Evolutionary conservation across 2,797 vertebrate genomes (phyloP).

Genomic region (Danio kyathit): DNA sequence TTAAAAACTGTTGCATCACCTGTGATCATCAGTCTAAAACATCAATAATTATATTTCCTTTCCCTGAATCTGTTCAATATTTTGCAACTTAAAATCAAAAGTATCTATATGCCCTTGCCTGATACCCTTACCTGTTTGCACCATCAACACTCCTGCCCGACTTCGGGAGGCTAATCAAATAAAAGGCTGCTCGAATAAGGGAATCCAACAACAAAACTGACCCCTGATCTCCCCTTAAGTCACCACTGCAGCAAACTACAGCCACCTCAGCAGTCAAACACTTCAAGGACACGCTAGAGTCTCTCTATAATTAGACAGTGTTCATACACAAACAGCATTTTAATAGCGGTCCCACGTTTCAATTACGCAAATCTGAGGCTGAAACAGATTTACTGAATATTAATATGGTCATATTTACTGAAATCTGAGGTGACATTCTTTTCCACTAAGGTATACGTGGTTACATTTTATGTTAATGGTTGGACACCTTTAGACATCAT

Average conservation of each 20-base stretch:
- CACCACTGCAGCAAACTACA: slow-evolving; percentile 28
- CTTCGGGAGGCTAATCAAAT: slow-evolving; percentile 71
- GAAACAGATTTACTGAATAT: slow-evolving; percentile 10
- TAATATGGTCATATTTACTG: neutral
- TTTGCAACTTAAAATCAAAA: slow-evolving; percentile 53
- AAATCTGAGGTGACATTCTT: neutral
- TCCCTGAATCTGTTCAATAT: neutral
- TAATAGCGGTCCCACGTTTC: slow-evolving; percentile 26
- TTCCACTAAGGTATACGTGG: neutral
- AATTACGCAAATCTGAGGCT: neutral
- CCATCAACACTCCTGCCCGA: slow-evolving; percentile 70
- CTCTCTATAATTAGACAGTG: slow-evolving; percentile 47
- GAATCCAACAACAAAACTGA: slow-evolving; percentile 66
- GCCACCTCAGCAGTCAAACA: slow-evolving; percentile 47
- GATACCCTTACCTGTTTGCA: slow-evolving; percentile 70
- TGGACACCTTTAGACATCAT: too few species aligned
- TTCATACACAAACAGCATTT: slow-evolving; percentile 41
- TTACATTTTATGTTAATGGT: too few species aligned
- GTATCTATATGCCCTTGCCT: slow-evolving; percentile 76
- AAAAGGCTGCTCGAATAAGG: slow-evolving; percentile 68
- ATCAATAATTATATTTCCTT: neutral
- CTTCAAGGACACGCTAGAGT: slow-evolving; percentile 40
- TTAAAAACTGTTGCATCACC: neutral
- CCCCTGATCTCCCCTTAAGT: slow-evolving; percentile 55
- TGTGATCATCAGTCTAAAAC: neutral